phyloP scores from a whole-genome alignment of 2,888 invertebrate species.

The Coenonympha arcania region DNA sequence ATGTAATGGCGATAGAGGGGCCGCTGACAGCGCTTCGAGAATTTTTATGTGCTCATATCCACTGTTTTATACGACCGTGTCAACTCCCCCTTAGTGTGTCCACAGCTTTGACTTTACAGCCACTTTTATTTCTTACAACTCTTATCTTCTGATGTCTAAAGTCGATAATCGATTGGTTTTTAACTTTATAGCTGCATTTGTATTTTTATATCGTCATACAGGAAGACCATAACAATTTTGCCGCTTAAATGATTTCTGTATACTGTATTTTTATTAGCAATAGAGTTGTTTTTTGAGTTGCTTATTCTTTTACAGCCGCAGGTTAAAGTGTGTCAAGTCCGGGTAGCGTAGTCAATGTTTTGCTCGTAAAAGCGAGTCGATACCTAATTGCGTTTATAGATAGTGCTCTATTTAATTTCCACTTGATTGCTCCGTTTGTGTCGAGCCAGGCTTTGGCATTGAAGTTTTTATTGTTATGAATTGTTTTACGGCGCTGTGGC shows the following conservation, averaged over 20 bases:
- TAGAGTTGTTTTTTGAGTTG: constrained; percentile 24
- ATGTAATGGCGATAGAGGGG: constrained; percentile 67
- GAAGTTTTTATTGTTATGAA: constrained; percentile 69
- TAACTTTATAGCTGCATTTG: constrained; percentile 17
- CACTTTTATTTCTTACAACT: constrained; percentile 3
- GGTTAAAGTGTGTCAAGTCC: constrained; percentile 2
- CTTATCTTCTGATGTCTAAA: constrained; percentile 18
- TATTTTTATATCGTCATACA: constrained; percentile 33
- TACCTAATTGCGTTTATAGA: constrained; percentile 56
- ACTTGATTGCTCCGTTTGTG: constrained; percentile 54
- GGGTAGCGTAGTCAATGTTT: constrained; percentile 54
- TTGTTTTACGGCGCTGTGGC: constrained; percentile 43
- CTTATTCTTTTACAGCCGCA: neutral
- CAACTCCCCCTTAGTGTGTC: constrained; percentile 53
- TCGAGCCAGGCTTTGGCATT: constrained; percentile 40
- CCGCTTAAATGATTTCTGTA: constrained; percentile 30
- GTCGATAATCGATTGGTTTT: constrained; percentile 20
- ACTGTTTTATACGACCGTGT: constrained; percentile 66
- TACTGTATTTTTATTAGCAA: constrained; percentile 13
- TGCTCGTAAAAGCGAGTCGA: constrained; percentile 60
- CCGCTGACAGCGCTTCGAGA: constrained; percentile 63
- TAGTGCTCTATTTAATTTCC: constrained; percentile 63
- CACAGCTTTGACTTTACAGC: constrained; percentile 31
- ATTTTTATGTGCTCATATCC: constrained; percentile 73
- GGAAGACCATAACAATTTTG: constrained; percentile 41